Conservation (phyloP, 2,888 invertebrate species). For the Hecatera dysodea region DNA sequence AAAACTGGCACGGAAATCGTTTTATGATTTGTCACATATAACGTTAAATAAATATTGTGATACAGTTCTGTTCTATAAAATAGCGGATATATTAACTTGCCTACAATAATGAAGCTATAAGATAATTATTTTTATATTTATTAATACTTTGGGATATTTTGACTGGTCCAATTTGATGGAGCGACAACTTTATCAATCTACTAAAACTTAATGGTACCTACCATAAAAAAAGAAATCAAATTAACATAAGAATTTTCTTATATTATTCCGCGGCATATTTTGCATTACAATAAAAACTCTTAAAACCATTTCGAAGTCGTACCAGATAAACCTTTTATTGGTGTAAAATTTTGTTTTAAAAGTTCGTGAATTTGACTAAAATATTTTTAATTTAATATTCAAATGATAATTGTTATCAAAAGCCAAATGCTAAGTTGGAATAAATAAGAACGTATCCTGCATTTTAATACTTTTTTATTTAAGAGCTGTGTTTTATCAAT, state of each 20-base stretch:
- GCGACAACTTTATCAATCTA: conserved; percentile 21
- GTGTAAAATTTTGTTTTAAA: background rate
- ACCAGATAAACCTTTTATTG: conserved; percentile 10
- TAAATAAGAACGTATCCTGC: conserved; percentile 17
- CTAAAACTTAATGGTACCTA: conserved; percentile 3
- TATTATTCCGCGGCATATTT: conserved; percentile 15
- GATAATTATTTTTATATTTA: conserved; percentile 42
- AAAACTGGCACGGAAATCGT: conserved; percentile 34
- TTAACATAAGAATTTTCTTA: conserved; percentile 28
- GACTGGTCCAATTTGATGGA: conserved; percentile 8
- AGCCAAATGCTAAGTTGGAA: conserved; percentile 29
- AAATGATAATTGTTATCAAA: conserved; percentile 35
- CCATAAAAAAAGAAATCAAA: background rate
- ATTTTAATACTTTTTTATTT: conserved; percentile 5
- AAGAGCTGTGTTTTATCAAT: conserved; percentile 14
- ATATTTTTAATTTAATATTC: conserved; percentile 25
- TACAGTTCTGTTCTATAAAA: conserved; percentile 21
- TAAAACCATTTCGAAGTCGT: conserved; percentile 10
- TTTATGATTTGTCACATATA: conserved; percentile 21
- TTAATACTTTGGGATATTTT: conserved; percentile 14
- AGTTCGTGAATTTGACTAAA: background rate
- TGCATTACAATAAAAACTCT: conserved; percentile 3
- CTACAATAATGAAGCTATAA: conserved; percentile 35
- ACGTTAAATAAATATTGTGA: conserved; percentile 7
- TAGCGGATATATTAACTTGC: conserved; percentile 21